Percentiles rank a stretch among this genome's conserved stretches.
These are phyloP conservation scores for Chaetogeoica ovagalla DNA, from an alignment of 2,888 invertebrate species.

Conservation along the genomic window DNA sequence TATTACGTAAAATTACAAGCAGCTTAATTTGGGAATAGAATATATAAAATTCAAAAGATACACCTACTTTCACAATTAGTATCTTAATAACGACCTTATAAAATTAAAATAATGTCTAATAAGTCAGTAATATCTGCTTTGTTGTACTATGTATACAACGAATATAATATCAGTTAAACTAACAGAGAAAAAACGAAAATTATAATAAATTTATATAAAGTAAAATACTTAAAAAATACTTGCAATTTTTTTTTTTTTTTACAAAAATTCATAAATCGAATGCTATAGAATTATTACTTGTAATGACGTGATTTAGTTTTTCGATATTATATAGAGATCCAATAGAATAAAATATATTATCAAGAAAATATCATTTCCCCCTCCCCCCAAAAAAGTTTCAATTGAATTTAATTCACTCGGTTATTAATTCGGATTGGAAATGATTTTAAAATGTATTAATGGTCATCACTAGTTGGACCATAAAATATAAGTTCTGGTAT, in stretches of 20 bases:
- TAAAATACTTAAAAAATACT: neutral
- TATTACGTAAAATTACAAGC: neutral
- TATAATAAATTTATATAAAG: conserved; percentile 14
- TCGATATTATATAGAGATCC: conserved; percentile 11
- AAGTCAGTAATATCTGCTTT: conserved; percentile 1
- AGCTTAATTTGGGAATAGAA: neutral
- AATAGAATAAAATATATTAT: neutral
- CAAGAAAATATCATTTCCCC: neutral
- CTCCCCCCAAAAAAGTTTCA: neutral
- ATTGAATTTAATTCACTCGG: conserved; percentile 7
- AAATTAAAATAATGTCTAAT: conserved; percentile 30
- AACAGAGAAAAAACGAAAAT: neutral
- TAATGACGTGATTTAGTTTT: conserved; percentile 11
- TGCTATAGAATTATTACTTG: neutral
- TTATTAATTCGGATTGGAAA: conserved; percentile 44
- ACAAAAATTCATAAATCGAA: neutral
- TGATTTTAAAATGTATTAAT: conserved; percentile 24
- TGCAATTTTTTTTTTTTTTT: neutral
- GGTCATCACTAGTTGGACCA: conserved; percentile 65
- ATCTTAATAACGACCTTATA: neutral
- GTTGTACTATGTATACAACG: neutral
- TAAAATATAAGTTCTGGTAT: conserved; percentile 96
- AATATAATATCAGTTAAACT: conserved; percentile 14
- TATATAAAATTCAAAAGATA: conserved; percentile 5
- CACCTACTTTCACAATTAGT: neutral